Percentiles rank a stretch among this genome's conserved stretches.
phyloP scores from a whole-genome alignment of 2,888 invertebrate genomes.

The Carcina quercana region DNA sequence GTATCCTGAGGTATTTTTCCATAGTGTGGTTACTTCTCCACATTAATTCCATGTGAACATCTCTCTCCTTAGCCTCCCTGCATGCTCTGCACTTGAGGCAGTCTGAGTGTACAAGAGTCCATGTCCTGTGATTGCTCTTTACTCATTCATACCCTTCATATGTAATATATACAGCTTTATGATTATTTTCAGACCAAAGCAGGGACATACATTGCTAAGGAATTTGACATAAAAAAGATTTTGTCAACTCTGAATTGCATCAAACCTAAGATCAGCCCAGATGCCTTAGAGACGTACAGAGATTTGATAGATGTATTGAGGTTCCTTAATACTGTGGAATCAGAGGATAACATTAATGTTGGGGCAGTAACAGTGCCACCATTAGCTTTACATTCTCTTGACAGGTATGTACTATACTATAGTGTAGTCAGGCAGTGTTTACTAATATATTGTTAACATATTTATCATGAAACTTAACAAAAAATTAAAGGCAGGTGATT shows the following conservation, averaged over 20 bases:
- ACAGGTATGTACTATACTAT: conserved; percentile 39
- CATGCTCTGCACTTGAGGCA: too few relatives aligned
- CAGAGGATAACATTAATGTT: conserved; percentile 42
- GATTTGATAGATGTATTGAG: conserved; percentile 58
- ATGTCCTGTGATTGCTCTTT: too few relatives aligned
- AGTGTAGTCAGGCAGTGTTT: too few relatives aligned
- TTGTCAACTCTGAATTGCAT: conserved; percentile 51
- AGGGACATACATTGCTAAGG: conserved; percentile 64
- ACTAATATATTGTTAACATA: too few relatives aligned
- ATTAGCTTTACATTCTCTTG: conserved; percentile 56
- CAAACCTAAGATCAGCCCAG: conserved; percentile 47
- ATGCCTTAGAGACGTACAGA: conserved; percentile 48
- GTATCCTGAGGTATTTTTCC: too few relatives aligned
- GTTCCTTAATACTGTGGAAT: conserved; percentile 54
- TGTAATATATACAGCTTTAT: neutral
- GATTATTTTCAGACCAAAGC: conserved; percentile 61
- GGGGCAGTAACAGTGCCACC: conserved; percentile 32
- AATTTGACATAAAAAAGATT: conserved; percentile 58
- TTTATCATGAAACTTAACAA: too few relatives aligned
- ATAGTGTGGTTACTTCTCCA: too few relatives aligned
- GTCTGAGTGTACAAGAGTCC: too few relatives aligned
- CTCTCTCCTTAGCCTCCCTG: too few relatives aligned
- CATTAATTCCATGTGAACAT: too few relatives aligned
- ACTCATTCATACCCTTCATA: too few relatives aligned
- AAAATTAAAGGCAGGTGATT: too few relatives aligned